A percentile compares a stretch with the other conserved stretches of the same genome.
Conservation (phyloP, 2,888 invertebrate species). For the Pammene aurita region DNA sequence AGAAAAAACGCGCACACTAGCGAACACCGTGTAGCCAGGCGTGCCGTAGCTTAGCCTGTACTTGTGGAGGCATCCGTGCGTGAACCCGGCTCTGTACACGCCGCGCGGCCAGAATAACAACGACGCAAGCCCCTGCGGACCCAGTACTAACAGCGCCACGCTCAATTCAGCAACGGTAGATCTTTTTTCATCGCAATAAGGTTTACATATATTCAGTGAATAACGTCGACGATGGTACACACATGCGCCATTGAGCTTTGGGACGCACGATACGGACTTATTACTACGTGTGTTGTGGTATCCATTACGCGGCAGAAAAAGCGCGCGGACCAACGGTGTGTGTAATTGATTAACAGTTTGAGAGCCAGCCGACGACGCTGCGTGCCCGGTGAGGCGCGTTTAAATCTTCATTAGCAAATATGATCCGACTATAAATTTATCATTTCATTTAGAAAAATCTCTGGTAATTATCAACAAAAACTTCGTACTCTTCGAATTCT, state of each 20-base stretch:
- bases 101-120: slow-evolving; percentile 21
- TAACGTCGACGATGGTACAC: slow-evolving; percentile 22
- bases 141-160: background rate
- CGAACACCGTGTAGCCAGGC: slow-evolving; percentile 49
- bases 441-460: slow-evolving; percentile 1
- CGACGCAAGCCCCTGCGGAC: slow-evolving; percentile 10
- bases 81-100: slow-evolving; percentile 55
- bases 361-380: slow-evolving; percentile 59
- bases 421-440: slow-evolving; percentile 28
- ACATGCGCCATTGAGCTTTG: slow-evolving; percentile 47
- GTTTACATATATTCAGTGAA: background rate
- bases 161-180: background rate
- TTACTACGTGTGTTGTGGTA: slow-evolving; percentile 70
- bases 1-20: slow-evolving; percentile 64
- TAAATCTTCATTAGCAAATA: slow-evolving; percentile 66
- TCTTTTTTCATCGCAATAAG: background rate
- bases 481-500: background rate
- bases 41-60: slow-evolving; percentile 60
- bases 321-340: slow-evolving; percentile 71
- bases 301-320: slow-evolving; percentile 78
- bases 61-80: slow-evolving; percentile 74
- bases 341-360: slow-evolving; percentile 80
- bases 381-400: slow-evolving; percentile 48
- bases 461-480: background rate
- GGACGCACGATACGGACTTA: slow-evolving; percentile 52